Evolutionary conservation across 1,140 invertebrate genomes (phyloP).

Genomic region (Drosophila trapezifrons): DNA sequence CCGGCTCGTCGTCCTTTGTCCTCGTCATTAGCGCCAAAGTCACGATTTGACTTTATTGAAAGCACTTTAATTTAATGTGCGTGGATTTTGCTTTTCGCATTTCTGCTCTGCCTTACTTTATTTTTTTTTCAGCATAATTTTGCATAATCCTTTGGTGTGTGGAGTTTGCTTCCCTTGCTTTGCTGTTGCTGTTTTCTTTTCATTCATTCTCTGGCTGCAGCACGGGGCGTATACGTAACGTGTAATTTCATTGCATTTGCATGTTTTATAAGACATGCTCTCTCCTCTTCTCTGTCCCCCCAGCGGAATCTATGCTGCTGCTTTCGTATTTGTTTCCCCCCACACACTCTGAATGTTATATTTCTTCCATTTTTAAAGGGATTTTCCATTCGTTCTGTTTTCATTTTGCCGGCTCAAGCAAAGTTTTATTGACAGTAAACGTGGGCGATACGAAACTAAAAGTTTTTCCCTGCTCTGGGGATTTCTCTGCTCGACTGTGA

Average conservation of each 20-base stretch:
- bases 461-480: conserved; percentile 67
- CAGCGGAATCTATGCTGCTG: conserved; percentile 57
- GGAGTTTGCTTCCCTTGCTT: conserved; percentile 16
- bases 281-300: conserved; percentile 6
- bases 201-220: conserved; percentile 42
- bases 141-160: conserved; percentile 75
- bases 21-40: conserved; percentile 74
- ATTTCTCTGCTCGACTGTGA: conserved; percentile 57
- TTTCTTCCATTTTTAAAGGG: conserved; percentile 24
- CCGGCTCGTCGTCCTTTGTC: conserved; percentile 37
- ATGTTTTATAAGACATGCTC: conserved; percentile 65
- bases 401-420: conserved; percentile 59
- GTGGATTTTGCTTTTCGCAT: conserved; percentile 63
- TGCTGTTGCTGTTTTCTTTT: conserved; percentile 4
- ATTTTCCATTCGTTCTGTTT: conserved; percentile 26
- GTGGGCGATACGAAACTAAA: conserved; percentile 75
- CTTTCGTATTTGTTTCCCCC: conserved; percentile 43
- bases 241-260: conserved; percentile 82
- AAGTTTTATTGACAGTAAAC: conserved; percentile 83
- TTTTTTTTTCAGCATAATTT: conserved; percentile 68
- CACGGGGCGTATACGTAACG: conserved; percentile 77
- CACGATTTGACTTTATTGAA: conserved; percentile 82
- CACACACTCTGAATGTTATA: conserved; percentile 15
- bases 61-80: conserved; percentile 82
- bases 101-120: background rate